phyloP scores from a whole-genome alignment of 1,140 invertebrate genomes.

The Hylyphantes graminicola region DNA sequence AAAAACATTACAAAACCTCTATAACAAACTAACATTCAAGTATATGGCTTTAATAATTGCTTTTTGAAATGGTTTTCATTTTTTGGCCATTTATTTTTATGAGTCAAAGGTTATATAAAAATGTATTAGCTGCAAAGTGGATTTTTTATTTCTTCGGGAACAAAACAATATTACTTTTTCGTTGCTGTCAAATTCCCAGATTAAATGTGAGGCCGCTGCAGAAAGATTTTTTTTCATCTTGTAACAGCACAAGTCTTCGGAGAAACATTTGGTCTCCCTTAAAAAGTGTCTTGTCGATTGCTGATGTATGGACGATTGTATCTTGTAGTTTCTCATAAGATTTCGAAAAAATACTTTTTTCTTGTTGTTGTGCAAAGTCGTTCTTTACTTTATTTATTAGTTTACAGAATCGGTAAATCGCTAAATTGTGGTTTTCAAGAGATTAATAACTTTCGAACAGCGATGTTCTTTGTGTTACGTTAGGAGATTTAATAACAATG shows the following conservation, averaged over 20 bases:
- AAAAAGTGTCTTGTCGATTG: constrained; percentile 55
- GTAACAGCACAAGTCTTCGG: not conserved
- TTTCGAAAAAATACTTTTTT: constrained; percentile 20
- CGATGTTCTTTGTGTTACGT: constrained; percentile 7
- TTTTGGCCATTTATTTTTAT: not conserved
- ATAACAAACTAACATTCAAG: too few species aligned
- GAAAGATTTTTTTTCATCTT: constrained; percentile 44
- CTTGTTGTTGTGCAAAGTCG: constrained; percentile 20
- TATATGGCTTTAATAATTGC: too few species aligned
- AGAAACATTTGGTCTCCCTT: constrained; percentile 40
- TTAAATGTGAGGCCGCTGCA: constrained; percentile 40
- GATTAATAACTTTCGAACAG: constrained; percentile 54
- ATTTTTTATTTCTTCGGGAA: constrained; percentile 53
- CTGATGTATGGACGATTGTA: constrained; percentile 46
- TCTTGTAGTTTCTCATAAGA: constrained; percentile 57
- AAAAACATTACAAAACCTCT: too few species aligned
- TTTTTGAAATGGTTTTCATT: too few species aligned
- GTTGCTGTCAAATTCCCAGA: constrained; percentile 46
- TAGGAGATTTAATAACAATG: constrained; percentile 34
- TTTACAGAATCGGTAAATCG: constrained; percentile 50
- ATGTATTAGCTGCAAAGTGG: constrained; percentile 57
- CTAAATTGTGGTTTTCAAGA: constrained; percentile 60
- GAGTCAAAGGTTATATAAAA: constrained; percentile 8
- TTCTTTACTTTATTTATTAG: constrained; percentile 56
- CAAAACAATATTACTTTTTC: constrained; percentile 58